A percentile compares a stretch with the other conserved stretches of the same genome.
These are phyloP conservation scores for Zaprionus ornatus DNA, from an alignment of 1,140 invertebrate species.

Conservation along the genomic window DNA sequence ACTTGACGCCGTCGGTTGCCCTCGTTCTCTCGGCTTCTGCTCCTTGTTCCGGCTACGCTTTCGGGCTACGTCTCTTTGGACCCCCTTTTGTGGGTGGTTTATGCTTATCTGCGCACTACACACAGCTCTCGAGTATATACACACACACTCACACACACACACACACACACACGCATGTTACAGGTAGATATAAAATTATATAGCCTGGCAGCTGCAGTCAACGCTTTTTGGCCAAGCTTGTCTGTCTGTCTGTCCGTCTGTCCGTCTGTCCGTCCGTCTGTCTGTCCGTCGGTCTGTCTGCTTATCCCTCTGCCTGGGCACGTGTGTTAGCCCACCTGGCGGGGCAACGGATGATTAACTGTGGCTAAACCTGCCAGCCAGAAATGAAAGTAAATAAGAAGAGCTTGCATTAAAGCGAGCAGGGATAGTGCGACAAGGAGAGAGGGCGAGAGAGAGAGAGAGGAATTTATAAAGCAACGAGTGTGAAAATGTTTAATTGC, in stretches of 20 bases:
- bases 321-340: slow-evolving; percentile 26
- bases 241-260: not conserved
- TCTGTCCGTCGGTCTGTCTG: not conserved
- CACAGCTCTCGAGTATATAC: slow-evolving; percentile 1
- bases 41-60: slow-evolving; percentile 21
- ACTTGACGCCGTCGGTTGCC: slow-evolving; percentile 62
- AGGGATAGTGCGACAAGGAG: not conserved
- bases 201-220: slow-evolving; percentile 69
- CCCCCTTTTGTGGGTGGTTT: slow-evolving; percentile 35
- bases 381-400: not conserved
- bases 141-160: not conserved
- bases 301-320: slow-evolving; percentile 32
- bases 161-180: slow-evolving; percentile 1
- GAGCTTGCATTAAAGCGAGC: not conserved
- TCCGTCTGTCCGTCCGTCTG: not conserved
- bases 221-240: slow-evolving; percentile 42
- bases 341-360: slow-evolving; percentile 42
- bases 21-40: slow-evolving; percentile 38
- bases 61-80: not conserved
- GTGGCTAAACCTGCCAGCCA: slow-evolving; percentile 5
- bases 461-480: no score
- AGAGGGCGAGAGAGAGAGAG: not conserved
- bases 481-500: not conserved
- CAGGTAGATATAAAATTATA: slow-evolving; percentile 63
- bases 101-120: slow-evolving; percentile 20